Evolutionary conservation across 2,888 invertebrate genomes (phyloP).

Genomic region (Panopea generosa): DNA sequence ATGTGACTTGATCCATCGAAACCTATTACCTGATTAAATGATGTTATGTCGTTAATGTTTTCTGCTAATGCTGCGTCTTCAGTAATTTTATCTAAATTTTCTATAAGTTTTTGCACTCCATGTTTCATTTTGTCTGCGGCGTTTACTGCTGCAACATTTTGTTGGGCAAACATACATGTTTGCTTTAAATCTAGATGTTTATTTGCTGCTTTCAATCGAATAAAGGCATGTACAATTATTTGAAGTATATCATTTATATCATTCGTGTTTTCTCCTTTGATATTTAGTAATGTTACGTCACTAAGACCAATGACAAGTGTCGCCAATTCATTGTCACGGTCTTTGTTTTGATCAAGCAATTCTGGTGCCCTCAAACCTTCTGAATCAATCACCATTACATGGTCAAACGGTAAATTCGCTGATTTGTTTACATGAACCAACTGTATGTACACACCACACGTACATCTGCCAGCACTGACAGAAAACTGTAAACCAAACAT

Average conservation of each 20-base stretch:
- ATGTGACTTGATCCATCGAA: slow-evolving; percentile 22
- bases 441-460: too few species aligned
- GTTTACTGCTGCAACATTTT: slow-evolving; percentile 35
- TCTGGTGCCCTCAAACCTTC: slow-evolving; percentile 47
- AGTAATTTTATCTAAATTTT: too few species aligned
- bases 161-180: slow-evolving; percentile 41
- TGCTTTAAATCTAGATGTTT: background rate
- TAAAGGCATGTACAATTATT: slow-evolving; percentile 42
- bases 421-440: slow-evolving; percentile 56
- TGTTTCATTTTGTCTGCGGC: slow-evolving; percentile 9
- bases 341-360: background rate
- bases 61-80: slow-evolving; percentile 19
- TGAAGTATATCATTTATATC: slow-evolving; percentile 39
- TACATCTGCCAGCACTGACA: slow-evolving; percentile 31
- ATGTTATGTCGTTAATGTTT: slow-evolving; percentile 20
- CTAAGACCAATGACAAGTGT: slow-evolving; percentile 41
- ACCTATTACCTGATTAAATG: slow-evolving; percentile 29
- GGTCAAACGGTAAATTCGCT: too few species aligned
- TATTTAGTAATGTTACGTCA: slow-evolving; percentile 37
- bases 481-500: slow-evolving; percentile 53
- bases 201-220: slow-evolving; percentile 39
- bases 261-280: slow-evolving; percentile 37
- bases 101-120: slow-evolving; percentile 2
- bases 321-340: slow-evolving; percentile 43
- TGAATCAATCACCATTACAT: too few species aligned